Base-by-base conservation (phyloP, 2,113 vertebrate species). In the Macquaria ambigua region DNA sequence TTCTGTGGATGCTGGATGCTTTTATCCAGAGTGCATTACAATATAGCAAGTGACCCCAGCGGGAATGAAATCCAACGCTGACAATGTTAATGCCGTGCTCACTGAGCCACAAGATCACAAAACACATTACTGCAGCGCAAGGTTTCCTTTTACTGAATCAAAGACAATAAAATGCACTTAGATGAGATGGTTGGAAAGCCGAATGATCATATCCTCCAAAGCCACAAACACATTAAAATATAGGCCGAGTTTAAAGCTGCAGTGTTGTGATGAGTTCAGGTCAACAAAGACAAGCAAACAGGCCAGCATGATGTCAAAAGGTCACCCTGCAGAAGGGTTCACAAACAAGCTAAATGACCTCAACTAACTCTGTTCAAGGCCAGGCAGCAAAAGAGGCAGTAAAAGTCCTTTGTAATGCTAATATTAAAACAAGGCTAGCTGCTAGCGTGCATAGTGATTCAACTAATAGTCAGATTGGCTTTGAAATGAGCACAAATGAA, bases 401-500 rank as follows among this genome's bases (percentile, higher is more conserved):
- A 4, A 9, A 72, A 56, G 12, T 18, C 53, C 39, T 2, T 23
- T 2, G 39, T 1, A 50, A 68, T 9, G 59, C 31, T 43, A 16
- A 12, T 59, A 18, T 62, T 28, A 74, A 62, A 31, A 73, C 3
- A 1, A n/a, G 39, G 4, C 2, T 6, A 0, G 25, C n/a, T n/a
- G 67, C 31, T 18, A 50, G 74, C 15, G 14, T 82, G 68, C 74
- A 46, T n/a, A 41, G 8, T 6, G 46, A 77, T 80, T 73, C 0
- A 10, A 31, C 72, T 71, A 31, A 80, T 37, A n/a, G 31, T 52
- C 21, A 58, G 34, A 39, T 58, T 20, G 55, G n/a, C 52, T 48
- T 55, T 56, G 41, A 78, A 85, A 85, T 28, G 1, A 59, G 0
- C 52, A 25, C 46, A 85, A 87, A 93, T 85, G 11, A 70, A 77